Percentiles rank a stretch among this genome's conserved stretches.
These are phyloP conservation scores for Lasioglossum malachurum DNA, from an alignment of 2,888 invertebrate species.

Conservation along the genomic window DNA sequence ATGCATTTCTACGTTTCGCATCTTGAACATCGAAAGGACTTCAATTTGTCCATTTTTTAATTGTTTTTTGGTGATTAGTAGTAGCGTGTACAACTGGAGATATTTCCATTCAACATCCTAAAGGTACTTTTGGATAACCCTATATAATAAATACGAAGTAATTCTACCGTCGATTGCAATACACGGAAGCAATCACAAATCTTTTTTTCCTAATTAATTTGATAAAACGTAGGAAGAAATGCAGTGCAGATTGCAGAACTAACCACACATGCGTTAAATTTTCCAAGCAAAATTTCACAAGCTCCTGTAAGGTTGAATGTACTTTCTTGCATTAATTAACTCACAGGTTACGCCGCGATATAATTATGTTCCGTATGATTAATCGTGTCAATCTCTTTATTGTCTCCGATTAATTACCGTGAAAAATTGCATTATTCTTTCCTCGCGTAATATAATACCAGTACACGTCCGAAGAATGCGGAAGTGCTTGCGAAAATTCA, in stretches of 20 bases:
- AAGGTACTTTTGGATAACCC: too few species aligned
- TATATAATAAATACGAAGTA: too few species aligned
- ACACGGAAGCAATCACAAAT: too few species aligned
- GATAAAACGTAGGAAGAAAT: not conserved
- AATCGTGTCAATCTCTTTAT: slow-evolving; percentile 15
- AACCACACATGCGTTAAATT: not conserved
- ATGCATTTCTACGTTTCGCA: not conserved
- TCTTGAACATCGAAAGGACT: not conserved
- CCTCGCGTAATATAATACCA: slow-evolving; percentile 39
- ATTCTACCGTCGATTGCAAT: too few species aligned
- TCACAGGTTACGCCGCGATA: not conserved
- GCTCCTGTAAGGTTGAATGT: not conserved
- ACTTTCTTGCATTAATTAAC: slow-evolving; percentile 16
- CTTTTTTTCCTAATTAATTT: not conserved
- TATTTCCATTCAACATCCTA: too few species aligned
- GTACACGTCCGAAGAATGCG: slow-evolving; percentile 69
- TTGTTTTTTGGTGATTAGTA: too few species aligned
- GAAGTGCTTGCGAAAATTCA: slow-evolving; percentile 69
- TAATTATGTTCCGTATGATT: slow-evolving; percentile 7
- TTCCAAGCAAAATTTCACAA: not conserved
- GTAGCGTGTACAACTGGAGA: too few species aligned
- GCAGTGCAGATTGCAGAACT: not conserved
- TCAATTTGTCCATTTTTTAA: not conserved
- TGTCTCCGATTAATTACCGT: slow-evolving; percentile 37
- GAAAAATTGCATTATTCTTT: slow-evolving; percentile 39